Evolutionary conservation across 2,888 invertebrate species (phyloP).

Genomic region (Sphaeridia pumilis): DNA sequence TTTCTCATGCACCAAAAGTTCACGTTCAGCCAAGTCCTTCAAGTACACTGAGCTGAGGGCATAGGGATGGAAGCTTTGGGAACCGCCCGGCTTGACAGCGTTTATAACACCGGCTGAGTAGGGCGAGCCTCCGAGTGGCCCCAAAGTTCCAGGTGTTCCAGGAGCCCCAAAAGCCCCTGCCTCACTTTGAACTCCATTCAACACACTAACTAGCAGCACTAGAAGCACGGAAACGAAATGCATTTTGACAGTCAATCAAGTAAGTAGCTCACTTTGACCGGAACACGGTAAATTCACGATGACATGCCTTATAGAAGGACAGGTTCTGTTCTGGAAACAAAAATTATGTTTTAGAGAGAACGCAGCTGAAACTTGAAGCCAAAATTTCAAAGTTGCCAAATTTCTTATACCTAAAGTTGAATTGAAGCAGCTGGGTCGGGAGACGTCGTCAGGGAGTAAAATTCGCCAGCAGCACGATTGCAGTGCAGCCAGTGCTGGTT

Average conservation of each 20-base stretch:
- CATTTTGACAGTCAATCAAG: not conserved
- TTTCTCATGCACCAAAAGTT: slow-evolving; percentile 25
- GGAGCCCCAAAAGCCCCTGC: not conserved
- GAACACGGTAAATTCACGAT: too few relatives aligned
- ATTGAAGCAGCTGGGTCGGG: too few relatives aligned
- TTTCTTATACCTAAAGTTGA: too few relatives aligned
- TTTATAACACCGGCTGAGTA: slow-evolving; percentile 1
- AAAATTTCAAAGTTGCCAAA: too few relatives aligned
- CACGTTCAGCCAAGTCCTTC: slow-evolving; percentile 30
- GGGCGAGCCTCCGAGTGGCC: slow-evolving; percentile 15
- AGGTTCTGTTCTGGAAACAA: too few relatives aligned
- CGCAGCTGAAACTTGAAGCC: not conserved
- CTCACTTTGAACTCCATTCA: not conserved
- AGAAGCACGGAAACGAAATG: not conserved
- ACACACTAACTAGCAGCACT: not conserved
- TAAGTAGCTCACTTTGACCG: too few relatives aligned
- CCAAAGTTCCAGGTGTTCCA: slow-evolving; percentile 1
- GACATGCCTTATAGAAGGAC: too few relatives aligned
- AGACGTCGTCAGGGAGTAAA: too few relatives aligned
- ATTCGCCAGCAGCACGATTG: too few relatives aligned
- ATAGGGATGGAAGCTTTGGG: slow-evolving; percentile 26
- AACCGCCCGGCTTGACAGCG: not conserved
- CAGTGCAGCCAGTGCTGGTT: too few relatives aligned
- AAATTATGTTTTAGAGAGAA: not conserved
- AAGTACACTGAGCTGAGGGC: slow-evolving; percentile 33